Percentiles rank a stretch among this genome's conserved stretches.
Evolutionary conservation across 1,140 invertebrate species (phyloP).

Genomic region (Lineus longissimus): DNA sequence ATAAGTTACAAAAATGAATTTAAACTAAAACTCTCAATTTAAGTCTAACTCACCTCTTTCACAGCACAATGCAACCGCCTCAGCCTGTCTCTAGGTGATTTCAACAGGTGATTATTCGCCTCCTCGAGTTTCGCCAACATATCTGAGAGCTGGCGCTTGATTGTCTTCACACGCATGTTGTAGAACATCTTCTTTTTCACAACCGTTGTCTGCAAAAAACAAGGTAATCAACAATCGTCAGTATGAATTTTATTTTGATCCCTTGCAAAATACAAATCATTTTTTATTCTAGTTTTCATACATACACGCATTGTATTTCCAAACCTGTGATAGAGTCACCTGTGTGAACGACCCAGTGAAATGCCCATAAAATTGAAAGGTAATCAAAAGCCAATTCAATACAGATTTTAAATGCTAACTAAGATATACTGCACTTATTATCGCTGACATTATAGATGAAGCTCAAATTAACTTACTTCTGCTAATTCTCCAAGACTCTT

Average conservation of each 20-base stretch:
- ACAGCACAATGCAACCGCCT: background rate
- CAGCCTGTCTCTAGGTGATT: background rate
- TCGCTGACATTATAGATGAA: no score
- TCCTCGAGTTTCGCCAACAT: slow-evolving; percentile 25
- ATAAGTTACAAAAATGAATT: no score
- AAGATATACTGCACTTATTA: no score
- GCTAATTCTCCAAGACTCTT: slow-evolving; percentile 46
- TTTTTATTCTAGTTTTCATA: no score
- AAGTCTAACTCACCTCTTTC: slow-evolving; percentile 12
- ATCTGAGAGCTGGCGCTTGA: slow-evolving; percentile 40
- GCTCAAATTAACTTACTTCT: slow-evolving; percentile 47
- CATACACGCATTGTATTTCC: no score
- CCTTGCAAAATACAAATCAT: background rate
- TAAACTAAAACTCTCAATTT: no score
- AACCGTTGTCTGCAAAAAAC: slow-evolving; percentile 40
- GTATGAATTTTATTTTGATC: background rate
- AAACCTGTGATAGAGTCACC: no score
- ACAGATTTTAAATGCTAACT: no score
- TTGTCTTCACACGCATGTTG: slow-evolving; percentile 49
- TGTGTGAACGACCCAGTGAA: no score
- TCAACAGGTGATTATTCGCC: slow-evolving; percentile 3
- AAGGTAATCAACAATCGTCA: background rate
- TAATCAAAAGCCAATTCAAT: no score
- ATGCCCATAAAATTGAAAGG: no score
- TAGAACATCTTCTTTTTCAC: slow-evolving; percentile 54